phyloP scores from a whole-genome alignment of 2,888 invertebrate genomes.

The Trypoxylon attenuatum region DNA sequence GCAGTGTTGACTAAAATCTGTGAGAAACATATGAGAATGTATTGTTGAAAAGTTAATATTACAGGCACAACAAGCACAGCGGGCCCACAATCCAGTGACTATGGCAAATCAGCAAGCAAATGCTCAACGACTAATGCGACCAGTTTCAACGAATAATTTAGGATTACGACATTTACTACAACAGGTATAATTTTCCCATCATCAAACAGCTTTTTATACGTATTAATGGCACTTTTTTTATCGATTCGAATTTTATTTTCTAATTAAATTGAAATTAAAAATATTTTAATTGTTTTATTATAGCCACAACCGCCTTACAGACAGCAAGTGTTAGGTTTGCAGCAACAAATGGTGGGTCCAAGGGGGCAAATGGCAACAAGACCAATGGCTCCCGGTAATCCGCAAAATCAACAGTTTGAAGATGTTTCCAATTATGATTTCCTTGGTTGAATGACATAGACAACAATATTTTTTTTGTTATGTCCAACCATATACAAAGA shows the following conservation, averaged over 20 bases:
- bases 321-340: slow-evolving; percentile 78
- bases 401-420: slow-evolving; percentile 76
- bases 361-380: slow-evolving; percentile 74
- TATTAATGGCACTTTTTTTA: too few relatives aligned
- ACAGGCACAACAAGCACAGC: slow-evolving; percentile 72
- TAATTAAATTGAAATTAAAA: slow-evolving; percentile 1
- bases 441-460: slow-evolving; percentile 64
- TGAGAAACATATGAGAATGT: background rate
- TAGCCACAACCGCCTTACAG: slow-evolving; percentile 83
- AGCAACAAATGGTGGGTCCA: slow-evolving; percentile 76
- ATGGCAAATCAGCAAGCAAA: slow-evolving; percentile 73
- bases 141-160: slow-evolving; percentile 85
- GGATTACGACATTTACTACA: slow-evolving; percentile 87
- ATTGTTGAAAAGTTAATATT: background rate
- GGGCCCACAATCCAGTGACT: slow-evolving; percentile 66
- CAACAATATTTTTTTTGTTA: background rate
- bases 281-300: too few relatives aligned
- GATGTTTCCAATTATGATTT: slow-evolving; percentile 76
- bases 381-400: slow-evolving; percentile 72
- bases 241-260: background rate
- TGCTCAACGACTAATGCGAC: slow-evolving; percentile 83
- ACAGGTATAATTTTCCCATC: slow-evolving; percentile 76
- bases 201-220: background rate
- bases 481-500: too few relatives aligned
- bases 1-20: slow-evolving; percentile 2